Base-by-base conservation (phyloP, 2,113 vertebrate genomes). In the Embiotoca jacksoni region DNA sequence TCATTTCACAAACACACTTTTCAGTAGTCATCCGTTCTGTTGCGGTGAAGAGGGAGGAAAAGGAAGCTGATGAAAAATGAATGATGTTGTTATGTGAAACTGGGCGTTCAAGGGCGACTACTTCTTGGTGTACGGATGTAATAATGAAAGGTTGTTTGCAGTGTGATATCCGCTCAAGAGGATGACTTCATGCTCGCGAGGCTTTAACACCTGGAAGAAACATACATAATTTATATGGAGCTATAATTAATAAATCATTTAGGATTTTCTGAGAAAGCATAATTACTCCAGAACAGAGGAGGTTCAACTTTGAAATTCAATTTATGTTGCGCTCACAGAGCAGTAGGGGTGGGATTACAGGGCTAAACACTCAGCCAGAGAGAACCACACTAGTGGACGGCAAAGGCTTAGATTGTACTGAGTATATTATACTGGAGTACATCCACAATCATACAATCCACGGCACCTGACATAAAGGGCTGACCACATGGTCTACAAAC, bases 241-340 rank as follows among this genome's bases (percentile, higher is more conserved):
- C 54, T 31, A 58, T 39, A 46, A 72, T 71, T 31, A 78, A 82
- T 82, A 56, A 86, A 81, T 85, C 30, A 83, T 85, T 68, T 7
- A 56, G 56, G 65, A 61, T 52, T 87, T 78, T 58, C 56, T 71
- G 52, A 39, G 50, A 68, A 77, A n/a, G 64, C 32, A 52, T 81
- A 78, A 83, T 81, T 74, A 66, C 32, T 75, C 39, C 3, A 50
- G 23, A 83, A 79, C 47, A 78, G 16, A 82, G 55, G 37, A 83
- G 63, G 71, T 68, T 83, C 80, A 85, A 74, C 72, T 79, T 72
- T 69, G 67, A 84, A 62, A 78, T 75, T 78, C 36, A 72, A 49
- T 80, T 70, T 15, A 39, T 55, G 50, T 72, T 68, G 44, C 23
- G 47, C 32, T 77, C 41, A 47, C 8, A n/a, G 15, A n/a, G 7